These are phyloP conservation scores for Choristoneura rosaceana DNA, from an alignment of 2,888 invertebrate genomes.

Conservation along the genomic window DNA sequence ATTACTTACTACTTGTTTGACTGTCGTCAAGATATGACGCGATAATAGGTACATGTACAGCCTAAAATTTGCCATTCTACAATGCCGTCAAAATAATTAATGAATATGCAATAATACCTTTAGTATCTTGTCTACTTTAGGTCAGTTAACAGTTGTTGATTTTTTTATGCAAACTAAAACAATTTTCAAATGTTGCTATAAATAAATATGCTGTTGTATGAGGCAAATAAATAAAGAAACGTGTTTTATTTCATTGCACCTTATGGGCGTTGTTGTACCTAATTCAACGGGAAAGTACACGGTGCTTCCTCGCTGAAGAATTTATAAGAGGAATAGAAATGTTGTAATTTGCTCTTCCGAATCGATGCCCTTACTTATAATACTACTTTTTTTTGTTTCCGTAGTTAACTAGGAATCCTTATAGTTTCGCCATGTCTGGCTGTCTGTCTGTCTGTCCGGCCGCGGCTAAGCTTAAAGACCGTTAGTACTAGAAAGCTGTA, in stretches of 20 bases:
- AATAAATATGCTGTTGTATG: slow-evolving; percentile 33
- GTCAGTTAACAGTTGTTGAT: background rate
- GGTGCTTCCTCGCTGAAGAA: too few species aligned
- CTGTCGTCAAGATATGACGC: background rate
- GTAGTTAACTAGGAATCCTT: too few species aligned
- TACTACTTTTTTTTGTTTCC: too few species aligned
- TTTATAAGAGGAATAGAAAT: too few species aligned
- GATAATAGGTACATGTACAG: too few species aligned
- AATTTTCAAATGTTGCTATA: slow-evolving; percentile 20
- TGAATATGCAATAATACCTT: background rate
- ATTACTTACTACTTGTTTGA: background rate
- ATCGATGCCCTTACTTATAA: too few species aligned
- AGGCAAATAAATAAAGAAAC: slow-evolving; percentile 11
- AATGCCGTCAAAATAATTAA: background rate
- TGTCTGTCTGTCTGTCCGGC: too few species aligned
- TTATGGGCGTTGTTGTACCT: background rate
- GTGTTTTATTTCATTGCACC: slow-evolving; percentile 32
- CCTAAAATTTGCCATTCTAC: background rate
- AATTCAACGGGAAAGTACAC: background rate
- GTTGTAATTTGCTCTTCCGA: too few species aligned
- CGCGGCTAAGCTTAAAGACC: too few species aligned
- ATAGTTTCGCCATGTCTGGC: too few species aligned
- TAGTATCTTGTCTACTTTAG: background rate
- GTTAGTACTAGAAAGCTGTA: too few species aligned
- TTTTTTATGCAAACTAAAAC: slow-evolving; percentile 1